Percentiles rank a stretch among this genome's conserved stretches.
Evolutionary conservation across 2,113 vertebrate species (phyloP).

Genomic region (Misgurnus mizolepis): DNA sequence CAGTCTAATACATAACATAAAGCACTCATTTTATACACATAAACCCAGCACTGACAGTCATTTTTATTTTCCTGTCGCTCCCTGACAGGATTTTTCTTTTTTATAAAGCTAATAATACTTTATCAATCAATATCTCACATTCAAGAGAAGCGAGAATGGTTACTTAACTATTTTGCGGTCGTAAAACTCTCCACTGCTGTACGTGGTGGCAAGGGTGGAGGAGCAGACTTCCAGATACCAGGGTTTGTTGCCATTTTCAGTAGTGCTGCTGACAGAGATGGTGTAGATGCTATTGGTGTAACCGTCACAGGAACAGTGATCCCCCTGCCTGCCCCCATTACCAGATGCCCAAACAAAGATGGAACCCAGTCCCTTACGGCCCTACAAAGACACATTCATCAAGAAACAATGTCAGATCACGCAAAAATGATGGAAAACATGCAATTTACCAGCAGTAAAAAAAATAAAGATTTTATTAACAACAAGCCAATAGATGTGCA

Average conservation of each 20-base stretch:
- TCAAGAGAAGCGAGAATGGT: no score
- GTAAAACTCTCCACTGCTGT: constrained; percentile 90
- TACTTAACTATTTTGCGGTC: constrained; percentile 85
- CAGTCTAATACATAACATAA: no score
- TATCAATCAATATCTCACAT: no score
- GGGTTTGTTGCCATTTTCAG: constrained; percentile 86
- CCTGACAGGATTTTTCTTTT: no score
- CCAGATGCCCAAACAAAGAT: constrained; percentile 92
- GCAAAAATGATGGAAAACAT: background rate
- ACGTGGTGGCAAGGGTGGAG: constrained; percentile 88
- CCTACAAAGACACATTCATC: constrained; percentile 66
- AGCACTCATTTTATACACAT: no score
- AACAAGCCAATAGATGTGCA: no score
- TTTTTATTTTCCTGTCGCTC: no score
- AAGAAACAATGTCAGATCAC: background rate
- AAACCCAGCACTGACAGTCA: no score
- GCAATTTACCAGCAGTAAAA: no score
- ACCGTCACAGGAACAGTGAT: constrained; percentile 91
- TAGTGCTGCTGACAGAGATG: constrained; percentile 91
- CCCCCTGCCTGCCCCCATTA: constrained; percentile 85
- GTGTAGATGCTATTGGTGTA: constrained; percentile 96
- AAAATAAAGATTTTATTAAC: no score
- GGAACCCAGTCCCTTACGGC: constrained; percentile 88
- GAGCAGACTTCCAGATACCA: constrained; percentile 92
- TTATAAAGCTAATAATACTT: no score